Base-by-base conservation (phyloP, 1,140 invertebrate species). In the Brachionus sp. region DNA sequence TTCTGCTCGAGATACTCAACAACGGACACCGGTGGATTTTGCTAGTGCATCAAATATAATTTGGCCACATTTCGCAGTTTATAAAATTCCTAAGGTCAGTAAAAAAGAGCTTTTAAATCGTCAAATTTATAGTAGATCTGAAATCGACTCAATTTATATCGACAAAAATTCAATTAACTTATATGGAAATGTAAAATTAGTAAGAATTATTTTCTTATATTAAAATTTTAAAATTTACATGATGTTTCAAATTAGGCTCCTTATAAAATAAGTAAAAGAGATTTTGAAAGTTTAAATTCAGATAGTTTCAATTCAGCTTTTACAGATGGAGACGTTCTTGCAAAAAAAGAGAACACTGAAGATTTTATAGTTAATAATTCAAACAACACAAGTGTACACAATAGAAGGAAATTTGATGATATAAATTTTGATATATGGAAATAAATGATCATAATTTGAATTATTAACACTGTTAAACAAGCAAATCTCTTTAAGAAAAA, bases 41-140 rank as follows among this genome's bases (percentile, higher is more conserved):
- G 87, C 87, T 12, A 87, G 87, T 66, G 87, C 86, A 9, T 88
- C 87, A 46, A 87, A 88, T 46, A 87, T 86, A 73, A 86, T 88
- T 13, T 88, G 87, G 87, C 87, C 87, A 39, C 86, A 88, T 77
- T 88, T 88, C 86, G 87, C 86, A 23, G 85, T 85, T 19, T 75
- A 87, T 53, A 84, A 84, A 16, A 53, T 86, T 13, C 66, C 84
- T 9, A 84, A 87, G 53, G 86, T 86, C 37, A 66, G 83, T 3
- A 84, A 85, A 78, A 68, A 50, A 50, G 86, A 87, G 25, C 84
- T 88, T 5, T 75, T 87, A 4, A 84, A 86, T 7, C 87, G 86
- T 68, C 84, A 85, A 42, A 85, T 88, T 53, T 66, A 66, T 33
- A 66, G 64, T 10, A 66, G 33, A 66, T 66, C 64, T 37, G 25